Base-by-base conservation (phyloP, 1,140 invertebrate species). In the Heliconius hermathena region DNA sequence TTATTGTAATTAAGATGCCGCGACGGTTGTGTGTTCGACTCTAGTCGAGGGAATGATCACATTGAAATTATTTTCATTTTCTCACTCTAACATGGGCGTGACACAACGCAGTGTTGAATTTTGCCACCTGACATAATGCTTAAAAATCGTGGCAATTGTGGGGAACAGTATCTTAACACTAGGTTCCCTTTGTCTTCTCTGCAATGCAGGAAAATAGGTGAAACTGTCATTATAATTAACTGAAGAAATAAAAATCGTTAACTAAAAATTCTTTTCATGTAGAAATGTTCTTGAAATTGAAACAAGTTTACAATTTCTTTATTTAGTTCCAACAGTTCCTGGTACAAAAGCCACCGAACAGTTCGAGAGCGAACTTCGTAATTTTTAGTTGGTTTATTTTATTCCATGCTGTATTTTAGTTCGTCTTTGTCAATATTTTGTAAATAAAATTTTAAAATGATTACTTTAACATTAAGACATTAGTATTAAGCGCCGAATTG, bases 221-320 rank as follows among this genome's bases (percentile, higher is more conserved):
- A 46, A 46, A 3, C 41, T 46, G 41, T 46, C 41, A 46, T 46
- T 16, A 46, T 46, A 46, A 46, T 46, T 46, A 46, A 46, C 16
- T 46, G 1, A 46, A 46, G 1, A 46, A 46, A n/a, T n/a, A 60
- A 1, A 60, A 60, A n/a, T 26, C 54, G 8, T 0, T n/a, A 11
- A 26, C 60, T 66, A 13, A 66, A 66, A 66, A 66, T 2, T 29
- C 22, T n/a, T 72, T 72, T 52, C 49, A 72, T 72, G 36, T 29
- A 29, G n/a, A 72, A 38, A 38, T 72, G 71, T 41, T 36, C 33
- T 72, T 72, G n/a, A 72, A 72, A 38, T 72, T 72, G 29, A 38
- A 72, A 72, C 71, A 72, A 72, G 71, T 72, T 72, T 72, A 72
- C 71, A 72, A 72, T 72, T 72, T 72, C 71, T 72, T 72, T 72